A percentile compares a stretch with the other conserved stretches of the same genome.
phyloP scores from a whole-genome alignment of 2,888 invertebrate genomes.

The Agrochola litura region DNA sequence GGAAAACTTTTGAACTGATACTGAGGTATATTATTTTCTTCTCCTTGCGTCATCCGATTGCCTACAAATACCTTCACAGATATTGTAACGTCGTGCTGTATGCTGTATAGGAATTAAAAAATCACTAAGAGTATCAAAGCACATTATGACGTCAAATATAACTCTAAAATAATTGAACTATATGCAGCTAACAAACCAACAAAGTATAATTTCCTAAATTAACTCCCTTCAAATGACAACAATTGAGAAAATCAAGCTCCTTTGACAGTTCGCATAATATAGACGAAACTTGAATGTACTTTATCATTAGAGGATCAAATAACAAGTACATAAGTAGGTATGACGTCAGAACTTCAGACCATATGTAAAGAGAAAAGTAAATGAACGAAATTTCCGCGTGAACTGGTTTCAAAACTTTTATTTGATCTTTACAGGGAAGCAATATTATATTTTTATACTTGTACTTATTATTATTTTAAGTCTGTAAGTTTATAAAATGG shows the following conservation, averaged over 20 bases:
- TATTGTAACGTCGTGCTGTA: background rate
- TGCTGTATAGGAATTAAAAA: background rate
- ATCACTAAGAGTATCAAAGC: background rate
- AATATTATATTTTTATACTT: too few relatives aligned
- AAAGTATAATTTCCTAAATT: constrained; percentile 27
- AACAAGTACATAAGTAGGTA: constrained; percentile 4
- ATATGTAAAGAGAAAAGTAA: background rate
- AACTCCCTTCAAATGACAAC: constrained; percentile 30
- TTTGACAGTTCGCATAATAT: constrained; percentile 14
- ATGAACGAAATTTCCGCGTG: background rate
- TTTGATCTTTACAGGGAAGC: background rate
- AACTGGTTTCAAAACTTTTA: background rate
- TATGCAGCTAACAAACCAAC: constrained; percentile 21
- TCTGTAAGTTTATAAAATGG: too few relatives aligned
- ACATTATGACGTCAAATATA: constrained; percentile 7
- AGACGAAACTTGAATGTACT: constrained; percentile 17
- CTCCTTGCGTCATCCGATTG: background rate
- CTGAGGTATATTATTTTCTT: background rate
- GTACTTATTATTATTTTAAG: too few relatives aligned
- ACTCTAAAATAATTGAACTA: background rate
- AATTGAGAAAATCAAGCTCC: constrained; percentile 48
- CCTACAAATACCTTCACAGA: too few relatives aligned
- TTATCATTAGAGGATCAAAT: constrained; percentile 26
- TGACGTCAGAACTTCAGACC: constrained; percentile 22
- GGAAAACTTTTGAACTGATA: too few relatives aligned